Base-by-base conservation (phyloP, 2,113 vertebrate species). In the Cichladusa arquata region DNA sequence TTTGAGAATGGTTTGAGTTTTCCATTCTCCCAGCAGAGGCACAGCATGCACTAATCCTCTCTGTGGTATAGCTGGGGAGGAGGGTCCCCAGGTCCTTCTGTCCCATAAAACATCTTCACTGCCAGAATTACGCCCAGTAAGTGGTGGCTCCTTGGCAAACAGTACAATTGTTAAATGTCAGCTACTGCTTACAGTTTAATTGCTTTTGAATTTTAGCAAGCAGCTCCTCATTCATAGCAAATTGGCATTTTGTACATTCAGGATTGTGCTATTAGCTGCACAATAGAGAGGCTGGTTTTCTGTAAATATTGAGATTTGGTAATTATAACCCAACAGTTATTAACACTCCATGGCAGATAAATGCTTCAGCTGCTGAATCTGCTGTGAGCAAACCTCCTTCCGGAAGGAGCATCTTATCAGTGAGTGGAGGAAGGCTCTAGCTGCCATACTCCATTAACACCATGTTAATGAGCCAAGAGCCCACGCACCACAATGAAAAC, bases 261-360 rank as follows among this genome's bases (percentile, higher is more conserved):
- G 84, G 91, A 88, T 54, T 88, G 60, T 83, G 74, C 88, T 94
- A 93, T 91, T 95, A 97, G 80, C 92, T 95, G 87, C 95, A 97
- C 96, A 96, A 95, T 97, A 57, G 95, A 96, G 94, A 91, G 89
- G 56, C 91, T 93, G 90, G 58, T 93, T 96, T 97, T 97, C 95
- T 94, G 96, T 97, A 97, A 97, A 97, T 97, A 97, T 97, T 97
- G 96, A 97, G 81, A 95, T 93, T 92, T 80, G 92, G 81, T 97
- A 97, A 97, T 97, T 97, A 97, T 95, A 97, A 92, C 94, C 83
- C 65, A 0, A 88, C 88, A 82, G 90, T 96, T 95, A 96, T 96
- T 96, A 96, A 96, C 96, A 93, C 91, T 95, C 72, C 82, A 56
- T 8, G n/a, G 95, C 93, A 92, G 95, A 93, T 88, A 97, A 96